A percentile compares a stretch with the other conserved stretches of the same genome.
Evolutionary conservation across 2,113 vertebrate genomes (phyloP).

Genomic region (Syngnathus scovelli): DNA sequence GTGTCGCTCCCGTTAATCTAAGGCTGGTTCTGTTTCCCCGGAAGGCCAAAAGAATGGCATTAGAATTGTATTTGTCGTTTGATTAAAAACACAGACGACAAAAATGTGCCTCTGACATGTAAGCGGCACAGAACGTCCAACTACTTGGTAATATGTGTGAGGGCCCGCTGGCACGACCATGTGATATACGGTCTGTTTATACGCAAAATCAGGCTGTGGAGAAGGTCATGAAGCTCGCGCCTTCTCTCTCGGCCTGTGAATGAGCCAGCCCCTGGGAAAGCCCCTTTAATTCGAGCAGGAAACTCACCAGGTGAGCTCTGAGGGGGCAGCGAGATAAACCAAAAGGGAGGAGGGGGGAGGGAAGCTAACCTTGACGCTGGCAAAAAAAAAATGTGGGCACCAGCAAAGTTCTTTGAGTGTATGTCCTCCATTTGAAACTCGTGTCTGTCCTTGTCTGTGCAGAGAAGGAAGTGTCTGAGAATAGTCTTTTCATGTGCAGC

Average conservation of each 20-base stretch:
- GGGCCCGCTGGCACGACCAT: conserved; percentile 32
- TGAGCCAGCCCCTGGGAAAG: conserved; percentile 54
- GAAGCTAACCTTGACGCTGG: conserved; percentile 22
- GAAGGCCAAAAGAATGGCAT: not conserved
- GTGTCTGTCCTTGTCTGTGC: not conserved
- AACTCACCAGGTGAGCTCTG: conserved; percentile 43
- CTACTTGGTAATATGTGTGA: not conserved
- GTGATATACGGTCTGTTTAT: conserved; percentile 66
- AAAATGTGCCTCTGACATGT: not conserved
- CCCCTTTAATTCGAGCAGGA: conserved; percentile 64
- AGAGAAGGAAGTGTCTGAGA: conserved; percentile 1
- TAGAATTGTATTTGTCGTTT: not conserved
- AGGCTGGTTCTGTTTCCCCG: conserved; percentile 1
- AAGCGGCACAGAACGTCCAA: no score
- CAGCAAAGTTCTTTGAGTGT: not conserved
- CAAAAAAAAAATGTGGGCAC: not conserved
- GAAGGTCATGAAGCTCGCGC: conserved; percentile 62
- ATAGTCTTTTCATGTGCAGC: not conserved
- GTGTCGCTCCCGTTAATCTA: conserved; percentile 35
- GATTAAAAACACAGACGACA: not conserved
- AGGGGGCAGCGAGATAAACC: conserved; percentile 44
- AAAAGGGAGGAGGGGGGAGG: conserved; percentile 8
- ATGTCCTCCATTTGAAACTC: not conserved
- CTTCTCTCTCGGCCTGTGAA: conserved; percentile 51
- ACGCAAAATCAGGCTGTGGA: conserved; percentile 49